phyloP scores from a whole-genome alignment of 2,113 vertebrate species.

The Porphyrio hochstetteri region DNA sequence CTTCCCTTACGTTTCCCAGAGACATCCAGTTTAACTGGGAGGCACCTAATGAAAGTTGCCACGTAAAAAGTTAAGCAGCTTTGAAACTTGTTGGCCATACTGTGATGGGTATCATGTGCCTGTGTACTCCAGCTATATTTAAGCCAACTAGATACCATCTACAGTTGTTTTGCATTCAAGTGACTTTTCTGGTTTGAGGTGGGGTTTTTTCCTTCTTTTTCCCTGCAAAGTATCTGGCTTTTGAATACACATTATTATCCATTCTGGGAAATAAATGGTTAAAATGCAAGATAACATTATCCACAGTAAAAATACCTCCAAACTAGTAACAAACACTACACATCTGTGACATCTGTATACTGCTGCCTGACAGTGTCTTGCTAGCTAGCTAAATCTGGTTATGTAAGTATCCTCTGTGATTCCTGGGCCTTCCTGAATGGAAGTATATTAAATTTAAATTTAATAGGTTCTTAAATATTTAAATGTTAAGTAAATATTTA shows the following conservation, averaged over 20 bases:
- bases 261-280: background rate
- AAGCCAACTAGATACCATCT: background rate
- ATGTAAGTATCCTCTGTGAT: background rate
- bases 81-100: background rate
- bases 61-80: background rate
- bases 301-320: background rate
- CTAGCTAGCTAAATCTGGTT: background rate
- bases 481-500: background rate
- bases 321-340: background rate
- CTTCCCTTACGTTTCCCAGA: background rate
- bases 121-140: background rate
- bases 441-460: background rate
- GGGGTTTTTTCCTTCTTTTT: background rate
- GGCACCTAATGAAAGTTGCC: background rate
- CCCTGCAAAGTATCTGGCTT: background rate
- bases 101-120: background rate
- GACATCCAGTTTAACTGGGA: background rate
- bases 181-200: background rate
- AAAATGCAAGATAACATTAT: background rate
- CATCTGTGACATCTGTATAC: background rate
- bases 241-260: background rate
- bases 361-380: background rate
- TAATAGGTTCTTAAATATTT: conserved; percentile 5
- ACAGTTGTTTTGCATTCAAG: background rate
- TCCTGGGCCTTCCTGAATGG: background rate